These are phyloP conservation scores for Climacteris rufus DNA, from an alignment of 2,113 vertebrate species.

Conservation along the genomic window DNA sequence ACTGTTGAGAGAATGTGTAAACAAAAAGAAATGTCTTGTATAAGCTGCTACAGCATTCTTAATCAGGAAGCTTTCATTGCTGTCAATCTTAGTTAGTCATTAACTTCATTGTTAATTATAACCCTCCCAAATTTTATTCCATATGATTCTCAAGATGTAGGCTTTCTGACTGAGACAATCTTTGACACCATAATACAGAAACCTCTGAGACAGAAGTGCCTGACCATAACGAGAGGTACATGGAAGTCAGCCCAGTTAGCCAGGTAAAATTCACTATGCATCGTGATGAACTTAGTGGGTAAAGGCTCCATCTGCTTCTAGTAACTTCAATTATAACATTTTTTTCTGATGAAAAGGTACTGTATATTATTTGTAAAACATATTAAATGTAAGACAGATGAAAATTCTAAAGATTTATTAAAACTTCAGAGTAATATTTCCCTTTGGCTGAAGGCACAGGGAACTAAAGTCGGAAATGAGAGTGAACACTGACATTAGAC, in stretches of 20 bases:
- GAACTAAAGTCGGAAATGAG: neutral
- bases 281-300: accelerated
- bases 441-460: neutral
- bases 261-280: neutral
- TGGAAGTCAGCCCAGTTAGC: neutral
- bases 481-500: neutral
- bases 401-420: neutral
- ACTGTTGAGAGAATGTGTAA: neutral
- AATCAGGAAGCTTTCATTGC: neutral
- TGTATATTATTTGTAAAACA: neutral
- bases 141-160: neutral
- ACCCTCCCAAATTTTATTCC: neutral
- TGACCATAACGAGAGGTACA: neutral
- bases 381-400: neutral
- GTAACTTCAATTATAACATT: neutral
- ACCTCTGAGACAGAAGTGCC: neutral
- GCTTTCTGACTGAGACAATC: neutral
- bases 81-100: neutral
- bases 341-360: neutral
- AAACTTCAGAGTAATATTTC: neutral
- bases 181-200: neutral
- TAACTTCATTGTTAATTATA: neutral
- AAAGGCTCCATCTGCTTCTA: neutral
- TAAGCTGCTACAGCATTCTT: neutral
- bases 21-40: neutral